phyloP scores from a whole-genome alignment of 2,888 invertebrate species.

The Myopa tessellatipennis region DNA sequence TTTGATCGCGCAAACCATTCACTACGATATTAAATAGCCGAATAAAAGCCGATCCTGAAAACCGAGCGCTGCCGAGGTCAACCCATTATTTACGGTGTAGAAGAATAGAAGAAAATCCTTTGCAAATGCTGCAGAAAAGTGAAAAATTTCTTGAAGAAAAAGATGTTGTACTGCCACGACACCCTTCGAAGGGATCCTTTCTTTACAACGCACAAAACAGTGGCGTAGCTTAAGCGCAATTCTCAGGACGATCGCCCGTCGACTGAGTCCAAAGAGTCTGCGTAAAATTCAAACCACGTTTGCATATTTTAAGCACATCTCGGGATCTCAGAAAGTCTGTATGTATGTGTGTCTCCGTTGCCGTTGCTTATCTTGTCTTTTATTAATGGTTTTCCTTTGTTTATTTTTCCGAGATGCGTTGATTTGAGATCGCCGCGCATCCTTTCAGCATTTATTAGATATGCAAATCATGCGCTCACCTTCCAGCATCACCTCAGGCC shows the following conservation, averaged over 20 bases:
- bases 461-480: constrained; percentile 31
- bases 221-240: neutral
- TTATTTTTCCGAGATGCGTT: constrained; percentile 19
- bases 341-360: neutral
- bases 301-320: neutral
- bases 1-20: constrained; percentile 52
- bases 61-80: constrained; percentile 41
- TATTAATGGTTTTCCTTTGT: constrained; percentile 26
- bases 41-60: neutral
- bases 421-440: constrained; percentile 21
- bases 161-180: no score
- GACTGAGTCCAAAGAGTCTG: no score
- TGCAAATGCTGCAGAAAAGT: constrained; percentile 36
- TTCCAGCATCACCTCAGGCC: constrained; percentile 17
- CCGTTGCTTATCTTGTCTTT: constrained; percentile 9
- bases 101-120: constrained; percentile 4
- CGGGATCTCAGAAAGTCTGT: neutral
- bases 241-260: no score
- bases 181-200: neutral
- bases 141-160: constrained; percentile 12
- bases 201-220: neutral
- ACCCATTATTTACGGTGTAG: neutral
- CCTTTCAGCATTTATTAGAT: constrained; percentile 28
- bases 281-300: constrained; percentile 7
- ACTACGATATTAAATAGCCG: neutral